Percentiles rank a stretch among this genome's conserved stretches.
Evolutionary conservation across 2,113 vertebrate species (phyloP).

Genomic region (Microcebus tavaratra): DNA sequence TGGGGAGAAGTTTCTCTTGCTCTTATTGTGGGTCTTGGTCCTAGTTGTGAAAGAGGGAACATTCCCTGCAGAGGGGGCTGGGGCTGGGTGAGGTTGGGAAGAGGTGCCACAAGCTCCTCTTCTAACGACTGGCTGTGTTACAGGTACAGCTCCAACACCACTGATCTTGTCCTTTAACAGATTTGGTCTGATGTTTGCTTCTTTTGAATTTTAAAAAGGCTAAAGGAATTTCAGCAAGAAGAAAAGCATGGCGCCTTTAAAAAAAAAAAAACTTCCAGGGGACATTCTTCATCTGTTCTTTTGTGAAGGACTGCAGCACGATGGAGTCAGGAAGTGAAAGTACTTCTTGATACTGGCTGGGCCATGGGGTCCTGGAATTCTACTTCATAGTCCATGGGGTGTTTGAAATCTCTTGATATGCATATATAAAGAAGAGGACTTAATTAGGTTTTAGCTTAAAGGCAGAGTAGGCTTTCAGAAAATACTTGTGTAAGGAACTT

Average conservation of each 20-base stretch:
- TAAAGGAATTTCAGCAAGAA: background rate
- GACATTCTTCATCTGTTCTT: background rate
- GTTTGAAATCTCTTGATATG: background rate
- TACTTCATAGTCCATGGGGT: background rate
- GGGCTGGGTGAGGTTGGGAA: too few species aligned
- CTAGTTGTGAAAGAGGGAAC: background rate
- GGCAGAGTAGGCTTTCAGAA: conserved; percentile 31
- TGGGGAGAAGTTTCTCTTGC: background rate
- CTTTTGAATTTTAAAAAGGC: background rate
- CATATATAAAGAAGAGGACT: background rate
- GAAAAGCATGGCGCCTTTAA: background rate
- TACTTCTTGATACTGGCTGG: background rate
- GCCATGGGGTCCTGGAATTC: background rate
- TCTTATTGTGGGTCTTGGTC: background rate
- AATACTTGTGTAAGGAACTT: background rate
- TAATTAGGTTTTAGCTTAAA: conserved; percentile 31
- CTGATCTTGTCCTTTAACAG: background rate
- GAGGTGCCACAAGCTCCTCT: background rate
- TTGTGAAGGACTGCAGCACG: background rate
- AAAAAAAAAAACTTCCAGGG: background rate
- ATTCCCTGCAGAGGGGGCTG: background rate
- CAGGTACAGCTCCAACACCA: background rate
- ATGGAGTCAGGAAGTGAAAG: background rate
- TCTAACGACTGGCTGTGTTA: background rate
- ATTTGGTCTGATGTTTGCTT: background rate